These are phyloP conservation scores for Lochmaea capreae DNA, from an alignment of 2,888 invertebrate species.

Conservation along the genomic window DNA sequence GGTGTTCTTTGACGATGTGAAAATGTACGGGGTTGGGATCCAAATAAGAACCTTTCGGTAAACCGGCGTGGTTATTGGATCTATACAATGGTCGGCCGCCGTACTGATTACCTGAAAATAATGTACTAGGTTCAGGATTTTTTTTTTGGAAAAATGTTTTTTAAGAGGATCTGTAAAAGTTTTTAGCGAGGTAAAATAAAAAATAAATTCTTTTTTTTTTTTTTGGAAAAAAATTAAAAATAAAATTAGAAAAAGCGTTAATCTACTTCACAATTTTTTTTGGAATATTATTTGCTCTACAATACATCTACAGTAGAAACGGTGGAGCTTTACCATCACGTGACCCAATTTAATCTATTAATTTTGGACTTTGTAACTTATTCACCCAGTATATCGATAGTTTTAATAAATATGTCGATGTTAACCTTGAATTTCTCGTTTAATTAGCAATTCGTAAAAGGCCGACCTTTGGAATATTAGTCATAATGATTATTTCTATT, in stretches of 20 bases:
- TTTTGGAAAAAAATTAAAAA: neutral
- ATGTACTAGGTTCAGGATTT: slow-evolving; percentile 37
- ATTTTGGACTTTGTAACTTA: no score
- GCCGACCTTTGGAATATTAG: no score
- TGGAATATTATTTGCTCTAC: no score
- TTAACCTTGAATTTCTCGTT: no score
- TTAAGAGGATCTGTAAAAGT: slow-evolving; percentile 11
- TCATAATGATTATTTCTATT: no score
- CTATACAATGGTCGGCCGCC: slow-evolving; percentile 54
- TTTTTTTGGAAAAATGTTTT: slow-evolving; percentile 23
- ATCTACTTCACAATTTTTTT: neutral
- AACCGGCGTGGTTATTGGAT: slow-evolving; percentile 61
- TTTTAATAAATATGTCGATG: no score
- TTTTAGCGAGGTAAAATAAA: neutral
- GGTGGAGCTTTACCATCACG: no score
- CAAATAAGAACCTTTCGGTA: slow-evolving; percentile 62
- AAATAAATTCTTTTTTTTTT: neutral
- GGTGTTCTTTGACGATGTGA: slow-evolving; percentile 59
- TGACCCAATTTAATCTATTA: no score
- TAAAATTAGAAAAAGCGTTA: neutral
- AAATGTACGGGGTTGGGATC: slow-evolving; percentile 63
- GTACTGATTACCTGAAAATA: slow-evolving; percentile 54
- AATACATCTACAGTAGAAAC: no score
- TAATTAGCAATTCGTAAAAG: no score
- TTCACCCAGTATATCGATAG: no score